Conservation (phyloP, 2,888 invertebrate genomes). For the Hydrotaea cyrtoneurina region DNA sequence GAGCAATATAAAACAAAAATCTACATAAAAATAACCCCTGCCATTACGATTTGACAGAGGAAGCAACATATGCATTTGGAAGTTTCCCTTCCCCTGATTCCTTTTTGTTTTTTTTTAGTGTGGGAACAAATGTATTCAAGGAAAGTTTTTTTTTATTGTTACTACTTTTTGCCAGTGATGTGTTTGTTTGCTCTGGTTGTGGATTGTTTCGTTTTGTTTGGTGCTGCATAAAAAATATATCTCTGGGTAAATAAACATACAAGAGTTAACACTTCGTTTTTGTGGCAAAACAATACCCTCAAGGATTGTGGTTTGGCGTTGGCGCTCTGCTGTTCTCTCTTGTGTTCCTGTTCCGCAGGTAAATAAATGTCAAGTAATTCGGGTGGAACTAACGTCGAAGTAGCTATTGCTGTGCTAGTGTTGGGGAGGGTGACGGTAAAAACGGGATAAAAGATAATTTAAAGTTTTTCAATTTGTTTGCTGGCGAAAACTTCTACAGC, state of each 20-base stretch:
- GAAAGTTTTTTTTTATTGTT: constrained; percentile 37
- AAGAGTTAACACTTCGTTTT: constrained; percentile 55
- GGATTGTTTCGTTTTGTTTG: background rate
- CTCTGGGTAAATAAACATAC: constrained; percentile 57
- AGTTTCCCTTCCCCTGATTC: background rate
- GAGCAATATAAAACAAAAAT: constrained; percentile 19
- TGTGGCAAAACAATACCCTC: constrained; percentile 52
- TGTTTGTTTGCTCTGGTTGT: background rate
- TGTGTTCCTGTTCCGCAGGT: constrained; percentile 37
- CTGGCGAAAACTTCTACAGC: constrained; percentile 1
- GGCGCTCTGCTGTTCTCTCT: background rate
- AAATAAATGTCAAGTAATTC: constrained; percentile 57
- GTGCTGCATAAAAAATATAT: constrained; percentile 9
- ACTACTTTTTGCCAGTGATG: constrained; percentile 25
- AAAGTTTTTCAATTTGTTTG: constrained; percentile 43
- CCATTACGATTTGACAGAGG: constrained; percentile 2
- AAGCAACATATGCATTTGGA: constrained; percentile 54
- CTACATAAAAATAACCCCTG: constrained; percentile 20
- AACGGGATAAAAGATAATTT: constrained; percentile 36
- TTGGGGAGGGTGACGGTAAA: background rate
- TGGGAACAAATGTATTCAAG: background rate
- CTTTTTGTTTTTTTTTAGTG: no score
- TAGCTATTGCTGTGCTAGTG: background rate
- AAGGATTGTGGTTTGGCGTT: constrained; percentile 52
- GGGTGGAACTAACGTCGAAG: constrained; percentile 28